Evolutionary conservation across 64 coral and sea anemone species (phyloP), one percentile per base, ranked within the genome.

Genomic region (Dendronephthya gigantea): DNA sequence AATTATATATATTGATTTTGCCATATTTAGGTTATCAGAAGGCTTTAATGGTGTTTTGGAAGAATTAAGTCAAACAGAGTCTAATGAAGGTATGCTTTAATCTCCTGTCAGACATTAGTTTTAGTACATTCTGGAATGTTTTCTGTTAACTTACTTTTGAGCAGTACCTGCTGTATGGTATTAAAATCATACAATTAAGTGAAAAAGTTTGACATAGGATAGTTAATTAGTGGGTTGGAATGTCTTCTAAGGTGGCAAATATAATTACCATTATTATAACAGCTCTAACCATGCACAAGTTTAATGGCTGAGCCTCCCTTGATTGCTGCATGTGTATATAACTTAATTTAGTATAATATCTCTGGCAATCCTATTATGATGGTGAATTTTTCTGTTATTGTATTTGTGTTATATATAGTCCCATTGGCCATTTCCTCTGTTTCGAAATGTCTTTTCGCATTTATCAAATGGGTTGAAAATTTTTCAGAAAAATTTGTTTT

Each of bases 21-120:
- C 15, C 15, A 34, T 9, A 28, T 79, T 29, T 33, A 79, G 72
- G 72, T 79, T 79, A 34, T 36, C 72, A 36, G 2, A 79, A 12
- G 72, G 72, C 37, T 34, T 79, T 36, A 34, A 7, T 79, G 72
- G 72, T 79, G 72, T 79, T 29, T 79, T 79, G 29, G 72, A 79
- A 16, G 72, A 79, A 79, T 34, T 79, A 34, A 79, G 72, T 35
- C 30, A 39, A 39, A 33, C 36, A 2, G 72, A 79, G 10, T 19
- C 55, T n/a, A 62, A 23, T 22, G 72, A 79, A 35, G 72, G 72
- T 79, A 79, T 2, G 58, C 29, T 4, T n/a, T 5, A 17, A 66
- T 66, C 6, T 3, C 19, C n/a, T n/a, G 29, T 30, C 22, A 66
- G 19, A n/a, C 19, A 66, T n/a, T n/a, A n/a, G n/a, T n/a, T n/a